A percentile compares a stretch with the other conserved stretches of the same genome.
Conservation (phyloP, 2,888 invertebrate species). For the Luffia ferchaultella region DNA sequence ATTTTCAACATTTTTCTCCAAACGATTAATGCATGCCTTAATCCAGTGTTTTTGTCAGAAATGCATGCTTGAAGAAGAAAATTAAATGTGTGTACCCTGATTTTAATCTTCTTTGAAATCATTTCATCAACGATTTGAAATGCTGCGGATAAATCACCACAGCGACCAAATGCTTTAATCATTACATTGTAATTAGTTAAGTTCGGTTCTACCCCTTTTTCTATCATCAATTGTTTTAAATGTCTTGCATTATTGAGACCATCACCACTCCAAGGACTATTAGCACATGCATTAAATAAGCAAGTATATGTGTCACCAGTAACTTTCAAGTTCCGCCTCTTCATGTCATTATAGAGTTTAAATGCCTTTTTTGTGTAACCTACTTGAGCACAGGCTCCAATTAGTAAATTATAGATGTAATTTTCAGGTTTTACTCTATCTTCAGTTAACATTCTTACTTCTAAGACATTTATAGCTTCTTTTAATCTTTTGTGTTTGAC, state of each 20-base stretch:
- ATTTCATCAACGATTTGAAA: conserved; percentile 89
- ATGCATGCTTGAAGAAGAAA: conserved; percentile 88
- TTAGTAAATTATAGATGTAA: conserved; percentile 84
- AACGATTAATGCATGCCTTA: conserved; percentile 82
- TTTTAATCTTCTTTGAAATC: conserved; percentile 66
- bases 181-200: conserved; percentile 84
- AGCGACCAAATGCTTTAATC: conserved; percentile 90
- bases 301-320: conserved; percentile 82
- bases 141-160: conserved; percentile 79
- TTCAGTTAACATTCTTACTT: conserved; percentile 76
- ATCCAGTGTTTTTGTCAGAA: conserved; percentile 79
- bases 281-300: conserved; percentile 88
- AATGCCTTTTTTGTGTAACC: conserved; percentile 91
- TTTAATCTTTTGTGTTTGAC: conserved; percentile 70
- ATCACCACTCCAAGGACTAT: conserved; percentile 73
- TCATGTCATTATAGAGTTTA: conserved; percentile 84
- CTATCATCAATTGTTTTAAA: conserved; percentile 72
- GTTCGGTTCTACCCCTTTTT: conserved; percentile 75
- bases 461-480: conserved; percentile 82
- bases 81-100: conserved; percentile 76
- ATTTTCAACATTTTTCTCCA: conserved; percentile 83
- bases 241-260: conserved; percentile 74
- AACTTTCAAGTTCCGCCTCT: conserved; percentile 72
- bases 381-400: conserved; percentile 81
- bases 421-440: conserved; percentile 81